Conservation (phyloP, 2,113 vertebrate species). For the Nothocercus julius region DNA sequence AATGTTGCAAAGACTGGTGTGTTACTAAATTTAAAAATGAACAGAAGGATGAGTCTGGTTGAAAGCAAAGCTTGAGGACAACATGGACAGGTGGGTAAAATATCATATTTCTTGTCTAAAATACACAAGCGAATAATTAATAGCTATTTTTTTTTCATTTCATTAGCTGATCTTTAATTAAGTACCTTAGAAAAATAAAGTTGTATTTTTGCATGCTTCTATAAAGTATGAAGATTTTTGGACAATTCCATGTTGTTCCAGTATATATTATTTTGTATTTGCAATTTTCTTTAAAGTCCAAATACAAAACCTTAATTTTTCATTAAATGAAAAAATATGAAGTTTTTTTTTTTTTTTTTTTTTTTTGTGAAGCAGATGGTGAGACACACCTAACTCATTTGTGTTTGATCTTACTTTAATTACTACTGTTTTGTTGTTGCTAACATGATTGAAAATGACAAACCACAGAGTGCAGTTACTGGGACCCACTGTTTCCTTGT, state of each 20-base stretch:
- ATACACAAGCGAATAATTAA: not conserved
- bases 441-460: not conserved
- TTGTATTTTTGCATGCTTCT: not conserved
- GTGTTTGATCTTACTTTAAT: not conserved
- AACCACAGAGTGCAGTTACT: not conserved
- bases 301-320: not conserved
- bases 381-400: not conserved
- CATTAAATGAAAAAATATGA: not conserved
- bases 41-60: not conserved
- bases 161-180: not conserved
- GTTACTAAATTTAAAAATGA: not conserved
- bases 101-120: not conserved
- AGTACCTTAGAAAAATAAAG: not conserved
- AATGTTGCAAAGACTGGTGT: not conserved
- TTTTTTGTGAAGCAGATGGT: not conserved
- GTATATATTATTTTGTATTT: not conserved
- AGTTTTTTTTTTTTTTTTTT: not conserved
- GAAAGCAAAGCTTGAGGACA: not conserved
- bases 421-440: not conserved
- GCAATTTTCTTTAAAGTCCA: not conserved
- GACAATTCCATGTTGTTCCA: rapidly evolving
- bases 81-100: slow-evolving; percentile 31
- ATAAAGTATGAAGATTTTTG: not conserved
- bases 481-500: not conserved
- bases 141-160: not conserved